Base-by-base conservation (phyloP, 2,888 invertebrate genomes). In the Eilema depressum region DNA sequence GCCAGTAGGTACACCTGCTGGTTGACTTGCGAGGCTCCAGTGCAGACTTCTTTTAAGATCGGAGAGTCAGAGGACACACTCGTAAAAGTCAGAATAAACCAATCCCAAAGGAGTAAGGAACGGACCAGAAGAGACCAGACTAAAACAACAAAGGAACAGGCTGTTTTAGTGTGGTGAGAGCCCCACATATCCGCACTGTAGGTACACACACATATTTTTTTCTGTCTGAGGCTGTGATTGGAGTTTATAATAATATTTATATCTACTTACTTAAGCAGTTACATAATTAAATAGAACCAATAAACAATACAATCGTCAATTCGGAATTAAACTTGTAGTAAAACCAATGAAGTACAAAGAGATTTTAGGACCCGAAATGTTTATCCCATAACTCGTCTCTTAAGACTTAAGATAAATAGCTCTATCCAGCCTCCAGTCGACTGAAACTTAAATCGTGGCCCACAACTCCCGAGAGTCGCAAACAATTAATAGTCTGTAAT, bases 401-500 rank as follows among this genome's bases (percentile, higher is more conserved):
- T 64, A 69, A 63, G 63, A 30, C 30, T 25, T 53, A 30, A 70
- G 57, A 70, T 60, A 70, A 66, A 66, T 66, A 65, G 70, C 70
- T 30, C 63, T 62, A 66, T 63, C 56, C 41, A 62, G 65, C 26
- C 57, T 41, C 41, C n/a, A 33, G 30, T 69, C 17, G 63, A 56
- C n/a, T 70, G 28, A 56, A 70, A 70, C 62, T 70, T 66, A 66
- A 75, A 71, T 72, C 66, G 62, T 66, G 69, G 62, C 47, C 61
- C 60, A 41, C 41, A 66, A 30, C 25, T 70, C 73, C 41, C 63
- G 4, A 23, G 68, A 53, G 61, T 57, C 2, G 59, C 12, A 66
- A 77, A 80, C 70, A 75, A 75, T 78, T 80, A 70, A 69, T 63
- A 69, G 64, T 37, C 23, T 63, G 65, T 66, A 61, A 61, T 68